Conservation (phyloP, 2,888 invertebrate genomes). For the Macrosoma leucophasiata region DNA sequence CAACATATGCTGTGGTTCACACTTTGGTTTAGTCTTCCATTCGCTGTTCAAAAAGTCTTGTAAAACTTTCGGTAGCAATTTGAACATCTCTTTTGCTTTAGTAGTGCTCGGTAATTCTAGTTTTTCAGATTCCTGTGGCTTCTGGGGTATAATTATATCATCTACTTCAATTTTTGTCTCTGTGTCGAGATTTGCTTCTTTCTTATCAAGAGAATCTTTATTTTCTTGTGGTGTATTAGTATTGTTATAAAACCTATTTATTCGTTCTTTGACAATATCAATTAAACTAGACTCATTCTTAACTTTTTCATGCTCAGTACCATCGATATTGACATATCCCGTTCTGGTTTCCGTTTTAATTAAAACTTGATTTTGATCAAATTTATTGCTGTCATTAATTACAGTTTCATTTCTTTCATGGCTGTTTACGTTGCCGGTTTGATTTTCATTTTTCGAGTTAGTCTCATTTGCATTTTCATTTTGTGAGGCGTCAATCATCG, state of each 20-base stretch:
- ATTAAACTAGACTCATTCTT: conserved; percentile 49
- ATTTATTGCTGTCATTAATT: conserved; percentile 24
- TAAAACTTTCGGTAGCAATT: conserved; percentile 73
- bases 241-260: conserved; percentile 44
- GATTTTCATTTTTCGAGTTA: neutral
- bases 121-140: conserved; percentile 32
- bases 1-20: conserved; percentile 83
- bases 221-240: conserved; percentile 29
- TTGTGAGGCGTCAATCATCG: conserved; percentile 48
- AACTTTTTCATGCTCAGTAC: conserved; percentile 55
- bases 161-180: conserved; percentile 47
- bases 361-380: conserved; percentile 42
- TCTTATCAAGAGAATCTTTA: conserved; percentile 25
- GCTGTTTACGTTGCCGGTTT: conserved; percentile 1
- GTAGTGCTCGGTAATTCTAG: conserved; percentile 49
- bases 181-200: conserved; percentile 17
- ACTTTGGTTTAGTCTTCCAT: conserved; percentile 70
- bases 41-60: conserved; percentile 73
- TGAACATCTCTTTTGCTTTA: conserved; percentile 51
- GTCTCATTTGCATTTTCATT: conserved; percentile 33
- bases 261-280: conserved; percentile 52
- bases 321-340: conserved; percentile 64
- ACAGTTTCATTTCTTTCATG: conserved; percentile 5
- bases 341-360: conserved; percentile 67
- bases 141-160: conserved; percentile 53